Evolutionary conservation across 1,140 invertebrate genomes (phyloP).

Genomic region (Drosophila neocordata): DNA sequence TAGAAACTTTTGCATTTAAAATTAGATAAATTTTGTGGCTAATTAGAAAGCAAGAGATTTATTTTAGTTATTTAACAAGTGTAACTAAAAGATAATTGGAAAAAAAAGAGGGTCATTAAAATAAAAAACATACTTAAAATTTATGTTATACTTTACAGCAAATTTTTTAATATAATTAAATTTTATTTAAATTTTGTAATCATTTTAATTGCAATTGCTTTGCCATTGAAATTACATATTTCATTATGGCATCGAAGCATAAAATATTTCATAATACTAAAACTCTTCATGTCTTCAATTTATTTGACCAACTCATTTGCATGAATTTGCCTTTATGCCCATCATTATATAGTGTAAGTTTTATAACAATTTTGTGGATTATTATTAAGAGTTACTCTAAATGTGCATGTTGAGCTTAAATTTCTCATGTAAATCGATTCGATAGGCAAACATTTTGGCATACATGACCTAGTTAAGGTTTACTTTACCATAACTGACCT

Average conservation of each 20-base stretch:
- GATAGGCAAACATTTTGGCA: constrained; percentile 44
- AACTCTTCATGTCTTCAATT: constrained; percentile 12
- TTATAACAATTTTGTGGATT: constrained; percentile 24
- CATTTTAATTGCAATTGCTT: neutral
- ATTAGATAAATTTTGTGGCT: no score
- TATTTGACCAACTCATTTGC: constrained; percentile 28
- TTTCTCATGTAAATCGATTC: constrained; percentile 39
- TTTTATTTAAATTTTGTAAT: neutral
- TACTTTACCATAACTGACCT: constrained; percentile 40
- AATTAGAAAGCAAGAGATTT: no score
- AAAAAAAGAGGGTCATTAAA: no score
- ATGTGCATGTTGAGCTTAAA: constrained; percentile 55
- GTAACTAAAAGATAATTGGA: no score
- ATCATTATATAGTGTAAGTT: constrained; percentile 47
- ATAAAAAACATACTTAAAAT: no score
- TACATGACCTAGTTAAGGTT: constrained; percentile 47
- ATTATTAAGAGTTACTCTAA: no score
- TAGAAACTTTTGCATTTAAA: neutral
- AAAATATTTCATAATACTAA: constrained; percentile 19
- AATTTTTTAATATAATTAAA: neutral
- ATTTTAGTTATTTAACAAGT: no score
- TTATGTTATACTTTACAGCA: neutral
- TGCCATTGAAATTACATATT: neutral
- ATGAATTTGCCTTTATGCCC: constrained; percentile 24
- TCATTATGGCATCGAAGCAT: constrained; percentile 8